Evolutionary conservation across 2,113 vertebrate genomes (phyloP), one percentile per base, ranked within the genome.

Genomic region (Phasianus colchicus): DNA sequence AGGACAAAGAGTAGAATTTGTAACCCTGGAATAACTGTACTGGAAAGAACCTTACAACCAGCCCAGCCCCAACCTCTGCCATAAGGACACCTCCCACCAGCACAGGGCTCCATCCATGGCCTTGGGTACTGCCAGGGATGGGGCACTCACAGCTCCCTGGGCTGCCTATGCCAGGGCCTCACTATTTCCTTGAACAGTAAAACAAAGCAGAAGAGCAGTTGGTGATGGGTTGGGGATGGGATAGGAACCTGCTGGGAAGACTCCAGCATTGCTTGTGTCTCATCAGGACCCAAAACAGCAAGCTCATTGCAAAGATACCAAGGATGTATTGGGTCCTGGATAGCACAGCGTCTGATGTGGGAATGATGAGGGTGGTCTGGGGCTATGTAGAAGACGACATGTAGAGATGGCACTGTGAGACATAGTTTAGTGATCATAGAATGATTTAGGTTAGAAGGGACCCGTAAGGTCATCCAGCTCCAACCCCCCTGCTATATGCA

Each of bases 1-100:
- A 38, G 54, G 19, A 24, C 0, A 4, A 34, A 6, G 17, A 13
- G 0, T 3, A 2, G 6, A 7, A 0, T 7, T 66, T 21, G 9
- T 9, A 1, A 69, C 27, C 11, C 43, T 47, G n/a, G 43, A 83
- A 1, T 43, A 17, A 13, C 58, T n/a, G 48, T 71, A 30, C 65
- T 16, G 27, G 36, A 40, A 40, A 25, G 60, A 24, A 63, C 10
- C 36, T 63, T 17, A 63, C 10, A 63, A 24, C 34, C 58, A 34
- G 10, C 22, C 22, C 34, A 36, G 58, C 13, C 11, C 34, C 22
- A 36, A 6, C 60, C 22, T 36, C 58, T 38, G 34, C 60, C 34
- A 38, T 17, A 61, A 9, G 34, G 34, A 25, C 60, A 14, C 22
- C 22, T 38, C 8, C 34, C 34, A 16, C 14, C 60, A 25, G 34